These are phyloP conservation scores for Mallotus villosus DNA, from an alignment of 2,797 vertebrate genomes.

Conservation along the genomic window DNA sequence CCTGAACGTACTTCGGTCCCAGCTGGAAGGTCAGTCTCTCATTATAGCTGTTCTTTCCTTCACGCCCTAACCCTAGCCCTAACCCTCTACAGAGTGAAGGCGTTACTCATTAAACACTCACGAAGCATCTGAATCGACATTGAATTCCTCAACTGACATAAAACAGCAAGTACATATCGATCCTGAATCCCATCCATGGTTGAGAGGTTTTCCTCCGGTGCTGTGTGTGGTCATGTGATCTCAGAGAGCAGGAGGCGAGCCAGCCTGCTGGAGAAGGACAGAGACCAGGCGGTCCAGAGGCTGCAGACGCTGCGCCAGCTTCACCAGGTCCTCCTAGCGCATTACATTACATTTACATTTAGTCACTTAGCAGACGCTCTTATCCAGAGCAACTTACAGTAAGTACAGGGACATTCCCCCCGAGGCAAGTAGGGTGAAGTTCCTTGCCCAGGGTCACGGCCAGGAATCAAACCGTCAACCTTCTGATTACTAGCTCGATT, in stretches of 20 bases:
- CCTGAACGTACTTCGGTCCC: constrained; percentile 26
- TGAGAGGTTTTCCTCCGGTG: too few species aligned
- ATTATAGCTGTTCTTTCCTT: not conserved
- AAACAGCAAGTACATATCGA: not conserved
- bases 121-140: not conserved
- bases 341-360: not conserved
- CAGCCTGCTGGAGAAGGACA: constrained; percentile 54
- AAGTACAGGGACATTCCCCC: too few species aligned
- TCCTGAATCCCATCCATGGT: too few species aligned
- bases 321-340: constrained; percentile 50
- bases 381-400: too few species aligned
- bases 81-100: too few species aligned
- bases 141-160: not conserved
- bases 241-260: constrained; percentile 53
- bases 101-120: not conserved
- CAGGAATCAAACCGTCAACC: too few species aligned
- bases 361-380: not conserved
- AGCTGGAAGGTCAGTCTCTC: constrained; percentile 50
- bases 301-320: constrained; percentile 41
- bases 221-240: constrained; percentile 17
- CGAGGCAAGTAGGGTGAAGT: too few species aligned
- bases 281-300: constrained; percentile 45
- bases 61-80: too few species aligned
- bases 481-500: too few species aligned
- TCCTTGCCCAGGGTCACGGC: too few species aligned